These are phyloP conservation scores for Temnothorax rugatulus DNA, from an alignment of 2,888 invertebrate species.

Conservation along the genomic window DNA sequence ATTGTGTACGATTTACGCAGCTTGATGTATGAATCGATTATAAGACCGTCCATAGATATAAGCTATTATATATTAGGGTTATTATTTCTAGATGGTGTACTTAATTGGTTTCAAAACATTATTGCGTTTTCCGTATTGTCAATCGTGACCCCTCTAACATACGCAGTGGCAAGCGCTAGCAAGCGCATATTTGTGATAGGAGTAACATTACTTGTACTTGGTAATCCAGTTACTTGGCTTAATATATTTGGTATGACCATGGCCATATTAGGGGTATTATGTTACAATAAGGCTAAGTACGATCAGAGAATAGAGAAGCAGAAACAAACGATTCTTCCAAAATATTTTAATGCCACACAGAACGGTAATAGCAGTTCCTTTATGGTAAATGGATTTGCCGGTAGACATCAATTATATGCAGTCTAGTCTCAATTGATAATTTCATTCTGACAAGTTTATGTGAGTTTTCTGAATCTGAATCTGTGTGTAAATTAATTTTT, in stretches of 20 bases:
- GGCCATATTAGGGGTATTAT: slow-evolving; percentile 95
- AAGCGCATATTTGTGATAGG: slow-evolving; percentile 97
- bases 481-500: background rate
- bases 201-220: slow-evolving; percentile 94
- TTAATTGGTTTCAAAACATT: slow-evolving; percentile 98
- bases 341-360: slow-evolving; percentile 72
- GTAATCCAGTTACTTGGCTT: slow-evolving; percentile 95
- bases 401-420: slow-evolving; percentile 76
- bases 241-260: slow-evolving; percentile 97
- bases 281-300: slow-evolving; percentile 95
- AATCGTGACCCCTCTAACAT: slow-evolving; percentile 96
- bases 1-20: slow-evolving; percentile 90
- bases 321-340: slow-evolving; percentile 88
- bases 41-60: slow-evolving; percentile 69
- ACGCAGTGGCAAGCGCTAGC: slow-evolving; percentile 98
- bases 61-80: slow-evolving; percentile 88
- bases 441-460: slow-evolving; percentile 59
- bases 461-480: slow-evolving; percentile 60
- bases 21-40: slow-evolving; percentile 89
- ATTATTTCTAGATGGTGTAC: slow-evolving; percentile 92
- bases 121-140: slow-evolving; percentile 97
- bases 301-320: slow-evolving; percentile 88
- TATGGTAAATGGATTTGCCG: slow-evolving; percentile 80
- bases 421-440: slow-evolving; percentile 77
- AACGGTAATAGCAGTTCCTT: slow-evolving; percentile 75